phyloP scores from a whole-genome alignment of 2,113 vertebrate genomes.

The Toxostoma redivivum region DNA sequence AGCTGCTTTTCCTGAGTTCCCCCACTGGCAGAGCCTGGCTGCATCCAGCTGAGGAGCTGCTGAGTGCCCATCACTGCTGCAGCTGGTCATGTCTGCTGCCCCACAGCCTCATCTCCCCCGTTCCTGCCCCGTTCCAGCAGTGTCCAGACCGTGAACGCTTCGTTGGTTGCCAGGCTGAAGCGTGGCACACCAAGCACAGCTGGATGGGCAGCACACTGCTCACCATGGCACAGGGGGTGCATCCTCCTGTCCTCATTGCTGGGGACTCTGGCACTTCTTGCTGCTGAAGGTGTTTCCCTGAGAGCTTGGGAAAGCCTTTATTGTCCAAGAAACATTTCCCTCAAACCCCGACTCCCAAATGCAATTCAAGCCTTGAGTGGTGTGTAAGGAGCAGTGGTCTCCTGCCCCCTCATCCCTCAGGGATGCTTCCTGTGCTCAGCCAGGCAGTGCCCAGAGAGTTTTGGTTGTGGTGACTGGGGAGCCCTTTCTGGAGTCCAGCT shows the following conservation, averaged over 20 bases:
- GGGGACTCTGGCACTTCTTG: background rate
- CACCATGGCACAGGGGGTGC: accelerated
- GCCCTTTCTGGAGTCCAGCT: background rate
- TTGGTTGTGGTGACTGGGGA: accelerated
- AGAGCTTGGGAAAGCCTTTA: background rate
- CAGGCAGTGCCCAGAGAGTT: background rate
- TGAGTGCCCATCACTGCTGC: background rate
- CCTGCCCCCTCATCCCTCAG: background rate
- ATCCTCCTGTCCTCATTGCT: accelerated
- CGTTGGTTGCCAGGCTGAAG: accelerated
- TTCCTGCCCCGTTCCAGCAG: background rate
- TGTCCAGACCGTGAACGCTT: accelerated
- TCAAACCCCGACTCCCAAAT: no score
- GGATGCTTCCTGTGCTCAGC: background rate
- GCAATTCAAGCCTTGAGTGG: background rate
- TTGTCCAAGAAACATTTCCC: background rate
- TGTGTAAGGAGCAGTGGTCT: background rate
- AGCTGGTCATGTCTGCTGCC: background rate
- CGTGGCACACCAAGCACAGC: accelerated
- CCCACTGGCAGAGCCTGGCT: background rate
- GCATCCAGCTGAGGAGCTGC: background rate
- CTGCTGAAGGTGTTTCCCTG: background rate
- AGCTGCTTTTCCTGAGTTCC: background rate
- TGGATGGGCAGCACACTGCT: background rate
- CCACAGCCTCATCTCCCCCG: background rate